Evolutionary conservation across 2,888 invertebrate species (phyloP).

Genomic region (Callosobruchus maculatus): DNA sequence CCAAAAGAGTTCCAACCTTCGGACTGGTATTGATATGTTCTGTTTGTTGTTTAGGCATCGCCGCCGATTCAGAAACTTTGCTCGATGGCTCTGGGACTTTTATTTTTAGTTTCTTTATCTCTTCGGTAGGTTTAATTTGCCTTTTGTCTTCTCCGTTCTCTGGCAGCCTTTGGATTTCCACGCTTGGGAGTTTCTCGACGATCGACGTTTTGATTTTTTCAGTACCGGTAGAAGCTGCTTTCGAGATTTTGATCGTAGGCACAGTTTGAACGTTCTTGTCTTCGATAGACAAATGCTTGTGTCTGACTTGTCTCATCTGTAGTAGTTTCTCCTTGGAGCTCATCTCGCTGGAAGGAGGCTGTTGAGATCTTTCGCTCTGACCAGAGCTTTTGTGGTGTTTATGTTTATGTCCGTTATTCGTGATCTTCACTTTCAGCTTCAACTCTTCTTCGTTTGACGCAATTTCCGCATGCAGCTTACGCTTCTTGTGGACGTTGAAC

Average conservation of each 20-base stretch:
- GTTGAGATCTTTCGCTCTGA: slow-evolving; percentile 19
- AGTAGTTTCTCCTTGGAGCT: slow-evolving; percentile 45
- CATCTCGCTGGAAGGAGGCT: slow-evolving; percentile 20
- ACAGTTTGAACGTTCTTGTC: slow-evolving; percentile 37
- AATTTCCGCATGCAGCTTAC: slow-evolving; percentile 57
- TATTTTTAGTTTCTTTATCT: slow-evolving; percentile 24
- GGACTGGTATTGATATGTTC: slow-evolving; percentile 17
- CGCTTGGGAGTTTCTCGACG: slow-evolving; percentile 8
- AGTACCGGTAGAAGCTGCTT: slow-evolving; percentile 18
- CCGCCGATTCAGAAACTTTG: slow-evolving; percentile 21
- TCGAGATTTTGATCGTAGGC: slow-evolving; percentile 24
- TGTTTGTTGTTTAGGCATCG: slow-evolving; percentile 18
- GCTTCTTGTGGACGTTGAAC: slow-evolving; percentile 46
- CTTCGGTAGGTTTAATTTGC: slow-evolving; percentile 10
- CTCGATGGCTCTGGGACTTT: slow-evolving; percentile 22
- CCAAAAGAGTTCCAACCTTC: slow-evolving; percentile 18
- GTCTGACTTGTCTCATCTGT: slow-evolving; percentile 49
- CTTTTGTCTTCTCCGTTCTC: slow-evolving; percentile 6
- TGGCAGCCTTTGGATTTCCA: slow-evolving; percentile 5
- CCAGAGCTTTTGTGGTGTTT: slow-evolving; percentile 41
- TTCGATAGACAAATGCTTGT: slow-evolving; percentile 39
- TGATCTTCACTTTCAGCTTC: slow-evolving; percentile 56
- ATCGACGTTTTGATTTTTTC: slow-evolving; percentile 7
- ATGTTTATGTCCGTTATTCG: slow-evolving; percentile 48
- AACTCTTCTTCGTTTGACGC: slow-evolving; percentile 49